Evolutionary conservation across 2,888 invertebrate species (phyloP).

Genomic region (Erebia aethiops): DNA sequence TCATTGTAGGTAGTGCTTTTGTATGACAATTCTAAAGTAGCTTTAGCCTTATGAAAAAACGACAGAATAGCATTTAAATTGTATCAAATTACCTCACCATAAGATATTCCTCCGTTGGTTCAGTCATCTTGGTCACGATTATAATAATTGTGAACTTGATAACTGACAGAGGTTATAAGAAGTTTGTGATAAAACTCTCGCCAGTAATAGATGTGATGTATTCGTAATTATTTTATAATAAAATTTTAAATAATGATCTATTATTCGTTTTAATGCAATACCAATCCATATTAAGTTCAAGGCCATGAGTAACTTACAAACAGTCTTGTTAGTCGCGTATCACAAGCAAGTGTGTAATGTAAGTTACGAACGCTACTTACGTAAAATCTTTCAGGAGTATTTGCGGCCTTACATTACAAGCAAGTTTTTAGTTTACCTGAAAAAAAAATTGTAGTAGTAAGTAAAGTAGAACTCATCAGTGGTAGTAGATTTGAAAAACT

Average conservation of each 20-base stretch:
- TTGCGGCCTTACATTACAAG: background rate
- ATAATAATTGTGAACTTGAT: slow-evolving; percentile 72
- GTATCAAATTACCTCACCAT: slow-evolving; percentile 35
- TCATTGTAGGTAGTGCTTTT: background rate
- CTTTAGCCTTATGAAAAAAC: slow-evolving; percentile 7
- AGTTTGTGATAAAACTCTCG: slow-evolving; percentile 44
- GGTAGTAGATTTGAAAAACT: background rate
- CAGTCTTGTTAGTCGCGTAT: no score
- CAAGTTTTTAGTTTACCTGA: slow-evolving; percentile 22
- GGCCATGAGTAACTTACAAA: no score
- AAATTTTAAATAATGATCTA: slow-evolving; percentile 37
- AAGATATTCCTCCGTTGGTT: slow-evolving; percentile 22
- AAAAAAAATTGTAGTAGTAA: slow-evolving; percentile 3
- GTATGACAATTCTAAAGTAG: slow-evolving; percentile 2
- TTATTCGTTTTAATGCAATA: slow-evolving; percentile 25
- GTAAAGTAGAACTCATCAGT: background rate
- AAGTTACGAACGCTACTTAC: no score
- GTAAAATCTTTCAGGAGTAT: no score
- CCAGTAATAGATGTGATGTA: slow-evolving; percentile 48
- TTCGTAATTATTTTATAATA: slow-evolving; percentile 43
- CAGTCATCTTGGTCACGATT: slow-evolving; percentile 73
- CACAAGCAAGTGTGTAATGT: no score
- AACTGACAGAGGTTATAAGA: slow-evolving; percentile 49
- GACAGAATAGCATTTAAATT: slow-evolving; percentile 18
- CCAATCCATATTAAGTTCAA: background rate